phyloP scores from a whole-genome alignment of 2,113 vertebrate genomes.

The Callospermophilus lateralis region DNA sequence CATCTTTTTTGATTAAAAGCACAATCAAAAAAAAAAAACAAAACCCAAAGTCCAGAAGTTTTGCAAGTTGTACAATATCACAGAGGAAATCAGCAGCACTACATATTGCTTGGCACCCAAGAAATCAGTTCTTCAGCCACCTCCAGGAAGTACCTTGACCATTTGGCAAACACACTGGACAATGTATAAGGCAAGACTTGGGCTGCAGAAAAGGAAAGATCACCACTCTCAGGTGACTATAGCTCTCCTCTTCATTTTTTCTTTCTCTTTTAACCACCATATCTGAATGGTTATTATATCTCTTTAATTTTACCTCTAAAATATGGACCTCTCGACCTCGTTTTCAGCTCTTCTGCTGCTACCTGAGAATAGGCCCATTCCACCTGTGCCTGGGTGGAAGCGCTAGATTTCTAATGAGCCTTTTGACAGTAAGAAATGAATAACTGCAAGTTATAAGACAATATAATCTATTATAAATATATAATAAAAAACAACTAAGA shows the following conservation, averaged over 20 bases:
- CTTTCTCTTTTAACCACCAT: not conserved
- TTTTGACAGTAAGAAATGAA: not conserved
- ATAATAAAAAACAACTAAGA: not conserved
- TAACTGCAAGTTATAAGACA: not conserved
- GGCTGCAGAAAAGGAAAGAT: not conserved
- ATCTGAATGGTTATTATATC: not conserved
- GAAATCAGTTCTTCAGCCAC: not conserved
- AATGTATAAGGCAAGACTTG: not conserved
- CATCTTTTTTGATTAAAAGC: not conserved
- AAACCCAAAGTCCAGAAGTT: not conserved
- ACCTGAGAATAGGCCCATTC: not conserved
- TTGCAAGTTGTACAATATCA: slow-evolving; percentile 1
- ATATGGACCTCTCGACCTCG: not conserved
- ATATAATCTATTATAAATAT: not conserved
- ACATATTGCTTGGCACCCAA: not conserved
- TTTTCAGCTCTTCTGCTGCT: not conserved
- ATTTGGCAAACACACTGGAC: not conserved
- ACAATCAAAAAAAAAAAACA: not conserved
- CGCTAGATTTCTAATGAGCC: not conserved
- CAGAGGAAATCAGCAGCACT: not conserved
- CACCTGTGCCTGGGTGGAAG: fast-evolving
- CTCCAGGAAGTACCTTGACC: not conserved
- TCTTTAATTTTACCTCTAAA: not conserved
- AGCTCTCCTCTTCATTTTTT: not conserved
- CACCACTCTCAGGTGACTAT: not conserved